These are phyloP conservation scores for Lepidocolaptes lacrymiger DNA, from an alignment of 2,797 vertebrate genomes.

Conservation along the genomic window DNA sequence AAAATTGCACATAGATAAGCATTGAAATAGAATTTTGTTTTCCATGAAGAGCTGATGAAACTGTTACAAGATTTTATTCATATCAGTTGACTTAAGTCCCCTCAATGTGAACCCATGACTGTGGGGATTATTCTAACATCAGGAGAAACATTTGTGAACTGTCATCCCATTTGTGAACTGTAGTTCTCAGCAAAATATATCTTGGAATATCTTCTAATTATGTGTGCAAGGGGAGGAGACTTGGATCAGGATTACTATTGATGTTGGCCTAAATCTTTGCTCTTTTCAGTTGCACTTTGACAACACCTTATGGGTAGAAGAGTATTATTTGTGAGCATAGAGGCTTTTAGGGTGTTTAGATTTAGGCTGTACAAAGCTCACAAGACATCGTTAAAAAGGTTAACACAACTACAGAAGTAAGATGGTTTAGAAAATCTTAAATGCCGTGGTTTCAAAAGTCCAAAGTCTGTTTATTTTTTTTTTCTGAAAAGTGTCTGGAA, in stretches of 20 bases:
- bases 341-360: neutral
- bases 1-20: neutral
- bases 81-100: neutral
- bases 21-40: slow-evolving; percentile 20
- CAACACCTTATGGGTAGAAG: neutral
- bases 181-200: neutral
- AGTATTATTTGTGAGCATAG: neutral
- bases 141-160: slow-evolving; percentile 51
- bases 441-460: neutral
- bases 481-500: neutral
- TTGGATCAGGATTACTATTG: slow-evolving; percentile 33
- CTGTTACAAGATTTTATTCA: slow-evolving; percentile 20
- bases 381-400: slow-evolving; percentile 7
- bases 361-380: neutral
- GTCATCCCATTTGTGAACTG: neutral
- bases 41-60: slow-evolving; percentile 13
- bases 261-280: slow-evolving; percentile 39
- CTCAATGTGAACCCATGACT: neutral
- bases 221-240: slow-evolving; percentile 3
- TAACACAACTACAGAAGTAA: neutral
- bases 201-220: slow-evolving; percentile 60
- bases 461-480: neutral
- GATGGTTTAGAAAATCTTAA: neutral
- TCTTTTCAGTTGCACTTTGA: slow-evolving; percentile 24
- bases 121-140: neutral